These are phyloP conservation scores for Solenodon paradoxus DNA, from an alignment of 2,113 vertebrate species.

Conservation along the genomic window DNA sequence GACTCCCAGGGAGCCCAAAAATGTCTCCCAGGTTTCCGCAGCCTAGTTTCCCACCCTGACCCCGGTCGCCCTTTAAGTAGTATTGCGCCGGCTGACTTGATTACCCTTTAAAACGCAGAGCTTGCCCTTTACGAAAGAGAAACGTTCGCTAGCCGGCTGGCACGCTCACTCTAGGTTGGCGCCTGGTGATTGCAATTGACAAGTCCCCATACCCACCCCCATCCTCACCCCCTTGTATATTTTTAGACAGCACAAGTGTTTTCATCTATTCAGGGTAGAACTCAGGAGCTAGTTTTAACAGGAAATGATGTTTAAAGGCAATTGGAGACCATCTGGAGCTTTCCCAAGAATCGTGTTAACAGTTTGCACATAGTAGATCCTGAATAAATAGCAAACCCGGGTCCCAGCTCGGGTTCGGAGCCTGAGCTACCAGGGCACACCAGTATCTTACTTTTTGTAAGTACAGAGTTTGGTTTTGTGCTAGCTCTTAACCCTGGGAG, in stretches of 20 bases:
- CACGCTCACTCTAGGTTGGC: neutral
- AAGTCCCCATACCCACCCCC: too few relatives aligned
- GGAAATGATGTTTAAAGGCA: neutral
- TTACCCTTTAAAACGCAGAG: neutral
- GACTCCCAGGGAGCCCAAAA: slow-evolving; percentile 6
- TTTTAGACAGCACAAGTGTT: neutral
- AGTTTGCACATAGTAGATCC: neutral
- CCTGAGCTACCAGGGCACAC: too few relatives aligned
- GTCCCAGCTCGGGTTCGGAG: too few relatives aligned
- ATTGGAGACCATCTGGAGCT: neutral
- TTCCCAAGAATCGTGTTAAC: neutral
- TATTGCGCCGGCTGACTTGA: neutral
- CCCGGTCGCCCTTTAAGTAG: neutral
- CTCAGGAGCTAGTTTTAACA: neutral
- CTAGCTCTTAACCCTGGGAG: neutral
- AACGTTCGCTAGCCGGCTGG: neutral
- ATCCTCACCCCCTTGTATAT: too few relatives aligned
- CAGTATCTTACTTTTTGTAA: neutral
- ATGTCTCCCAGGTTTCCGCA: slow-evolving; percentile 13
- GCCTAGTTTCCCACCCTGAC: neutral
- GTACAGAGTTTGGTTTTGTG: neutral
- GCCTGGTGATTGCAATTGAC: neutral
- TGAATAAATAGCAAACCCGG: neutral
- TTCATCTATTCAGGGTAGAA: neutral
- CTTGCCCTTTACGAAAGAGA: neutral